These are phyloP conservation scores for Thera britannica DNA, from an alignment of 2,888 invertebrate species.

Conservation along the genomic window DNA sequence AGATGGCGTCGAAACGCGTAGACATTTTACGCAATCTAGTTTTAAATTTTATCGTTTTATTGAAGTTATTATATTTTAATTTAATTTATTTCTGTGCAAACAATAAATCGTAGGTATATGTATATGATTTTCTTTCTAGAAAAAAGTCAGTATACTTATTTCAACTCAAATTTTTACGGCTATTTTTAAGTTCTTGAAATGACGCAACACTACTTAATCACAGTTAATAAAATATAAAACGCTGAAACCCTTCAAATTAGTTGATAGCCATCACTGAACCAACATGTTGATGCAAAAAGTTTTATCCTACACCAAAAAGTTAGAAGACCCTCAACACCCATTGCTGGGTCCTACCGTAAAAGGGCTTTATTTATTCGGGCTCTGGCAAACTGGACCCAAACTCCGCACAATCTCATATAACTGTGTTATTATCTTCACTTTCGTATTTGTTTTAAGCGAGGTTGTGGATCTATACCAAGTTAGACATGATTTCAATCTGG, in stretches of 20 bases:
- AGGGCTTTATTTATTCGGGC: conserved; percentile 60
- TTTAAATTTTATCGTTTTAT: no score
- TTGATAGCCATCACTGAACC: conserved; percentile 6
- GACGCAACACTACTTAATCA: conserved; percentile 4
- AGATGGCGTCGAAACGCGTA: no score
- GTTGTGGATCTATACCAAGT: conserved; percentile 56
- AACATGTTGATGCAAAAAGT: conserved; percentile 51
- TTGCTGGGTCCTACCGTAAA: conserved; percentile 66
- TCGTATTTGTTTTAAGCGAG: conserved; percentile 54
- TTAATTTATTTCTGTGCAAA: no score
- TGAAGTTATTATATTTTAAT: no score
- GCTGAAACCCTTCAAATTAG: conserved; percentile 1
- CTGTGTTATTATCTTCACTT: conserved; percentile 47
- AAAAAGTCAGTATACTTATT: no score
- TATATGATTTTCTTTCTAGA: no score
- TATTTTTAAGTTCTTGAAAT: background rate
- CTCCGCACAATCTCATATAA: conserved; percentile 49
- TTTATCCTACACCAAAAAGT: conserved; percentile 45
- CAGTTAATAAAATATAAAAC: conserved; percentile 18
- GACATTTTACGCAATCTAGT: no score
- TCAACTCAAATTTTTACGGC: conserved; percentile 1
- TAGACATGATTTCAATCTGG: conserved; percentile 55
- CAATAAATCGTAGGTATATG: no score
- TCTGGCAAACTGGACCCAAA: conserved; percentile 55
- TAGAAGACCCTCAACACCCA: conserved; percentile 62